Evolutionary conservation across 2,113 vertebrate genomes (phyloP).

Genomic region (Datnioides undecimradiatus): DNA sequence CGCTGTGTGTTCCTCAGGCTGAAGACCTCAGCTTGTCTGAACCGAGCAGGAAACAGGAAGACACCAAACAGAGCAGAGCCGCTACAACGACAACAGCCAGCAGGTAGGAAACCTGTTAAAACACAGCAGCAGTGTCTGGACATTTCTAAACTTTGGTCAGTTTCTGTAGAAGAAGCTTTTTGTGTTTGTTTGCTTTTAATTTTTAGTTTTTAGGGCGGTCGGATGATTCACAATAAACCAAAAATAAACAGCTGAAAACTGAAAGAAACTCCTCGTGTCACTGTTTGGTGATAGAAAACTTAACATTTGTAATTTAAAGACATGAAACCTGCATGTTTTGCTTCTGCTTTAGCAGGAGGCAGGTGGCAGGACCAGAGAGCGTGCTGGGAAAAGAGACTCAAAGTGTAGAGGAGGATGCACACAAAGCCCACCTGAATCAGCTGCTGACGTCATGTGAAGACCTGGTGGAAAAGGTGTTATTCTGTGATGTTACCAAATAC

Average conservation of each 20-base stretch:
- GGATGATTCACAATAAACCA: no score
- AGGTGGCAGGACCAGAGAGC: slow-evolving; percentile 78
- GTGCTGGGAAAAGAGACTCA: slow-evolving; percentile 82
- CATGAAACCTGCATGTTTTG: background rate
- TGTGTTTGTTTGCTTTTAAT: no score
- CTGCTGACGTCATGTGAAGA: slow-evolving; percentile 82
- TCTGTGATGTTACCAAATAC: background rate
- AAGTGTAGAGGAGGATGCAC: slow-evolving; percentile 71
- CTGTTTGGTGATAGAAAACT: background rate
- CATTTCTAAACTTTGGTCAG: no score
- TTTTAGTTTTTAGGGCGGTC: no score
- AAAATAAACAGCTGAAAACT: no score
- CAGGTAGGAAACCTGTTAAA: background rate
- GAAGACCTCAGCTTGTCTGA: background rate
- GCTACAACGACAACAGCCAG: background rate
- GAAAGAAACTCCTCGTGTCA: no score
- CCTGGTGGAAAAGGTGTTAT: slow-evolving; percentile 85
- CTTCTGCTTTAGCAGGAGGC: slow-evolving; percentile 68
- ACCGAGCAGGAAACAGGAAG: background rate
- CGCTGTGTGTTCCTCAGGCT: background rate
- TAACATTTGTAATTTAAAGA: no score
- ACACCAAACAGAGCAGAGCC: background rate
- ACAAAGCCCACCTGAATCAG: slow-evolving; percentile 75
- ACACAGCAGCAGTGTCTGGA: no score
- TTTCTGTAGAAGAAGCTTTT: no score